Evolutionary conservation across 2,888 invertebrate species (phyloP).

Genomic region (Belgica antarctica): DNA sequence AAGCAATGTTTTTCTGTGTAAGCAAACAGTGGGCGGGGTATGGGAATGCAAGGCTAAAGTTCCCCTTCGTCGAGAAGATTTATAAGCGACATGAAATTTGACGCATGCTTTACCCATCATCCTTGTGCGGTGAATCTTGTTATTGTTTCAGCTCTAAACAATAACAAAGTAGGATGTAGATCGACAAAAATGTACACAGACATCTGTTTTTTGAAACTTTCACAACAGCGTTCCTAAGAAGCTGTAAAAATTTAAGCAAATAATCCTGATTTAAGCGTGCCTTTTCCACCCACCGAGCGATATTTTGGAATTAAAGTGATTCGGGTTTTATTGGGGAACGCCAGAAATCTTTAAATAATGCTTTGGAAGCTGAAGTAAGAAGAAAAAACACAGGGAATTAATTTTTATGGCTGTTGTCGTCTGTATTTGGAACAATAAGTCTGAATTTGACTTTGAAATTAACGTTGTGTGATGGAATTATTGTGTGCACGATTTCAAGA

Average conservation of each 20-base stretch:
- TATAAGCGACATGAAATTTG: constrained; percentile 29
- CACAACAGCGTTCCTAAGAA: not conserved
- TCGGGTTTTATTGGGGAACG: constrained; percentile 26
- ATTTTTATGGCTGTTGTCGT: constrained; percentile 4
- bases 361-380: too few relatives aligned
- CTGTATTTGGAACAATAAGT: not conserved
- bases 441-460: too few relatives aligned
- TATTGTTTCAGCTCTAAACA: not conserved
- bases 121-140: not conserved
- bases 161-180: not conserved
- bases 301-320: constrained; percentile 38
- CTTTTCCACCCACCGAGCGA: constrained; percentile 1
- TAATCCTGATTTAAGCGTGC: constrained; percentile 34
- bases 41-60: not conserved
- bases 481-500: too few relatives aligned
- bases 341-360: constrained; percentile 17
- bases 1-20: not conserved
- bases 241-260: constrained; percentile 18
- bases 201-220: not conserved
- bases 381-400: too few relatives aligned
- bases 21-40: not conserved
- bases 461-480: too few relatives aligned
- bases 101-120: constrained; percentile 23
- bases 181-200: not conserved
- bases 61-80: not conserved